Conservation (phyloP, 2,888 invertebrate species). For the Barypeithes pellucidus region DNA sequence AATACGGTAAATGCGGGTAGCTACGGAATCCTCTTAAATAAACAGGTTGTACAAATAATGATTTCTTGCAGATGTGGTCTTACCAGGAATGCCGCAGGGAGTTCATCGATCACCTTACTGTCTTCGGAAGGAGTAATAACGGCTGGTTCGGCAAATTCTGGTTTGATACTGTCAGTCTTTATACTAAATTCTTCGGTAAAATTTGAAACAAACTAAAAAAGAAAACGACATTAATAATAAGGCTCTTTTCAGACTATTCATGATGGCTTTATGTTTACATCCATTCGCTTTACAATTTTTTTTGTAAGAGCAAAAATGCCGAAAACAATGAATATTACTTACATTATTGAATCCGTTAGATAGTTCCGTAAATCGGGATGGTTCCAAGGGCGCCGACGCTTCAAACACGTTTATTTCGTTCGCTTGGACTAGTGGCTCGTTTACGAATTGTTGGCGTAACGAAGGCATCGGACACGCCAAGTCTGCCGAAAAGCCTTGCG, state of each 20-base stretch:
- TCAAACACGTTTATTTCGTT: slow-evolving; percentile 2
- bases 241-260: too few relatives aligned
- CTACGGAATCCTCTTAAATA: too few relatives aligned
- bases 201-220: slow-evolving; percentile 24
- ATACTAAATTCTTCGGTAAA: slow-evolving; percentile 55
- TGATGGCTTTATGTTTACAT: too few relatives aligned
- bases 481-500: slow-evolving; percentile 1
- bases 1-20: too few relatives aligned
- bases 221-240: not conserved
- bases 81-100: slow-evolving; percentile 47
- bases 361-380: slow-evolving; percentile 12
- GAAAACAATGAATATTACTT: slow-evolving; percentile 13
- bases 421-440: slow-evolving; percentile 3
- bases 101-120: slow-evolving; percentile 58
- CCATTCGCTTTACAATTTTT: too few relatives aligned
- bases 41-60: too few relatives aligned
- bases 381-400: slow-evolving; percentile 23
- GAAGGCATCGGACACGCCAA: slow-evolving; percentile 22
- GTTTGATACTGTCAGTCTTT: slow-evolving; percentile 63
- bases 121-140: slow-evolving; percentile 64
- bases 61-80: too few relatives aligned
- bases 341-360: slow-evolving; percentile 39
- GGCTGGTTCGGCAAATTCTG: slow-evolving; percentile 63
- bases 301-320: too few relatives aligned
- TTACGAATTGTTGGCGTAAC: not conserved